Evolutionary conservation across 2,113 vertebrate species (phyloP).

Genomic region (Thomomys bottae): DNA sequence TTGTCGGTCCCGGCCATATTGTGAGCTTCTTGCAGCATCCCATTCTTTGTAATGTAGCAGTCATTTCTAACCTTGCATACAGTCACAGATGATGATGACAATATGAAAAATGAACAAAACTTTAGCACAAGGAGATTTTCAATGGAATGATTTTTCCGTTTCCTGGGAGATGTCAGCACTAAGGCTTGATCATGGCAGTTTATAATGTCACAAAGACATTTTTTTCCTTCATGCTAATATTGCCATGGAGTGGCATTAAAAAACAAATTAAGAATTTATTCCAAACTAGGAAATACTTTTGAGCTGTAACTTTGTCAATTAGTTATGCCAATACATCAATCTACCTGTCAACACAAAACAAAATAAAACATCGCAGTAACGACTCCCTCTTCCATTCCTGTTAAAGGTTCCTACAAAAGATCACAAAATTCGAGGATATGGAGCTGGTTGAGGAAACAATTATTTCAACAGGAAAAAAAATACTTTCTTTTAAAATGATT

Average conservation of each 20-base stretch:
- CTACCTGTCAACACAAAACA: slow-evolving; percentile 23
- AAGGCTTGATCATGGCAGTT: slow-evolving; percentile 50
- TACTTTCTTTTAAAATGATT: background rate
- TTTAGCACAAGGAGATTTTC: background rate
- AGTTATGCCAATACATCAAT: slow-evolving; percentile 1
- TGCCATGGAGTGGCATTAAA: background rate
- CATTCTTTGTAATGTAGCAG: background rate
- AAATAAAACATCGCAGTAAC: slow-evolving; percentile 11
- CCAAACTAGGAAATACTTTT: slow-evolving; percentile 27
- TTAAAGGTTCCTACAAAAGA: slow-evolving; percentile 29
- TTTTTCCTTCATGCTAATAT: background rate
- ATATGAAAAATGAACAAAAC: background rate
- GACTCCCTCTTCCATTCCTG: slow-evolving; percentile 32
- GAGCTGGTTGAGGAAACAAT: background rate
- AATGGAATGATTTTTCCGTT: slow-evolving; percentile 42
- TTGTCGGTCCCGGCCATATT: too few relatives aligned
- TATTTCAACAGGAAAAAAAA: slow-evolving; percentile 37
- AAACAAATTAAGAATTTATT: slow-evolving; percentile 9
- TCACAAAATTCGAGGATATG: background rate
- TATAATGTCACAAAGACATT: background rate
- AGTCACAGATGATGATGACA: background rate
- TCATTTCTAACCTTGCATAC: slow-evolving; percentile 3
- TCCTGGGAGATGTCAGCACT: slow-evolving; percentile 34
- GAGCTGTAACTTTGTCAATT: slow-evolving; percentile 21
- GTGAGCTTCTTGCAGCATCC: background rate